phyloP scores from a whole-genome alignment of 2,888 invertebrate genomes.

The Pyralis farinalis region DNA sequence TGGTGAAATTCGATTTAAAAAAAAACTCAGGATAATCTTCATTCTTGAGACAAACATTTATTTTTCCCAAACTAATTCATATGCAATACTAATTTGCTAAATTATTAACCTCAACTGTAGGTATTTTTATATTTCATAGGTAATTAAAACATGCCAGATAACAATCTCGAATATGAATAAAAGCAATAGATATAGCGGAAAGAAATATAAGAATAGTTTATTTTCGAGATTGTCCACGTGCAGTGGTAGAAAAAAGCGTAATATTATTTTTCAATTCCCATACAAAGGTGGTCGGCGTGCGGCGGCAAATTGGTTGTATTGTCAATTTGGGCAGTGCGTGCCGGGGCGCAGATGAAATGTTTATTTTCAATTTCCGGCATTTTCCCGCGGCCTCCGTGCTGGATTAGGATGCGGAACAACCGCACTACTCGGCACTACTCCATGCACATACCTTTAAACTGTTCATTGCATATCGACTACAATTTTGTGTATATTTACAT shows the following conservation, averaged over 20 bases:
- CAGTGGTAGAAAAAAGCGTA: slow-evolving; percentile 68
- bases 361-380: slow-evolving; percentile 80
- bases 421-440: slow-evolving; percentile 28
- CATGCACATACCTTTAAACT: slow-evolving; percentile 1
- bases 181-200: slow-evolving; percentile 25
- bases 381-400: slow-evolving; percentile 67
- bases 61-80: too few relatives aligned
- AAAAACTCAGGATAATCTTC: too few relatives aligned
- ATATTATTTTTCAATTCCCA: slow-evolving; percentile 81
- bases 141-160: too few relatives aligned
- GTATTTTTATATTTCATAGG: too few relatives aligned
- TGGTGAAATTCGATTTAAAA: too few relatives aligned
- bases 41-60: too few relatives aligned
- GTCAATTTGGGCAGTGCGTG: slow-evolving; percentile 81
- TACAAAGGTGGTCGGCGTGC: slow-evolving; percentile 78
- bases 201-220: slow-evolving; percentile 55
- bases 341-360: slow-evolving; percentile 77
- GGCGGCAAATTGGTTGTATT: slow-evolving; percentile 79
- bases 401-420: slow-evolving; percentile 68
- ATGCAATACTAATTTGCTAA: too few relatives aligned
- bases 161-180: slow-evolving; percentile 19
- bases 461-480: too few relatives aligned
- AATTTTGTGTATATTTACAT: too few relatives aligned
- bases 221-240: slow-evolving; percentile 69
- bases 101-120: too few relatives aligned